Base-by-base conservation (phyloP, 2,113 vertebrate genomes). In the Deroptyus accipitrinus region DNA sequence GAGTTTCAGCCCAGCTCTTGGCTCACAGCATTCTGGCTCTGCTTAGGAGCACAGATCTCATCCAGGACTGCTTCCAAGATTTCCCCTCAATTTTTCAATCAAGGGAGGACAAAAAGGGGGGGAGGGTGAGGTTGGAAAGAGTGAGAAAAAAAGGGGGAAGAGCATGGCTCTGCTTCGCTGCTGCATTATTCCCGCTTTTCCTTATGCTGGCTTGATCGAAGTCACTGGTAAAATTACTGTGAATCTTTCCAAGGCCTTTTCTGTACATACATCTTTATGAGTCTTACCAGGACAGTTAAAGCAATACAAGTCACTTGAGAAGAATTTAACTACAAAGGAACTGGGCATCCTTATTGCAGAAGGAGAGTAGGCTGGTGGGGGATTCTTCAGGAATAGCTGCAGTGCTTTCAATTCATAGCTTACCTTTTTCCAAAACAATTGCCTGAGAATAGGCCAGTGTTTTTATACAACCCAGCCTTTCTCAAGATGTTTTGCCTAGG, bases 241-340 rank as follows among this genome's bases (percentile, higher is more conserved):
- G 83, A 90, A 33, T 52, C 51, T 81, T 92, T 94, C 79, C 76
- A 83, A 88, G 30, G 73, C 35, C 68, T 88, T 77, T 92, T 95
- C 94, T 81, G 54, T 83, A 48, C 4, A 11, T 64, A 63, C 15
- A 63, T 86, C 94, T 94, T 92, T 92, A 66, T 48, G 41, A 95
- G 63, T 51, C 69, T 83, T 90, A 93, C 35, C 46, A 86, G 72
- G 79, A 92, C 83, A 86, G 88, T 93, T 92, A 83, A 73, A 93
- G 92, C 85, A 92, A n/a, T 63, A 33, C 83, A 96, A 96, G 93
- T 96, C 94, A 96, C 78, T 94, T 70, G 44, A 93, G 93, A 97
- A 88, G 92, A 96, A 96, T 97, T 95, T 96, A 95, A 94, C 88
- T 92, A 69, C 91, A 93, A 80, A 95, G 63, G 92, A 77, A 69